Conservation (phyloP, 53 echinoderm and acorn worm species). For the Patiria pectinifera region DNA sequence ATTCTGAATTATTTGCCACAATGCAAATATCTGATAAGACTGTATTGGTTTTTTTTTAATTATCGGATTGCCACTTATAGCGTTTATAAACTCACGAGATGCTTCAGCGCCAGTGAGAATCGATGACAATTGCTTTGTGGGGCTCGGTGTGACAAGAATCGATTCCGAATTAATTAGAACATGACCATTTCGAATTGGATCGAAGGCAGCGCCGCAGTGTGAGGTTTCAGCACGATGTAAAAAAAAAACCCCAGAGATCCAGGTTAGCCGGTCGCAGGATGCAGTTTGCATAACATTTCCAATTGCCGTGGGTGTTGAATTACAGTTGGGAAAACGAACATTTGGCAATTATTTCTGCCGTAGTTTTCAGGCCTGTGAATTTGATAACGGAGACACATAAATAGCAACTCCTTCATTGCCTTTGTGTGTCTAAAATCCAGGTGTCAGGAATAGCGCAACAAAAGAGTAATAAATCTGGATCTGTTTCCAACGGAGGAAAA, state of each 20-base stretch:
- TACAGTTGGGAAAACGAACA: not conserved
- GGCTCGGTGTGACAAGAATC: not conserved
- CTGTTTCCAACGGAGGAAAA: too few species aligned
- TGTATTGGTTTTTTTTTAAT: not conserved
- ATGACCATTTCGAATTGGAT: slow-evolving; percentile 17
- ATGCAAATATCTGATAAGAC: too few species aligned
- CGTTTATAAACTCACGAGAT: not conserved
- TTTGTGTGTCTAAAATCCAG: too few species aligned
- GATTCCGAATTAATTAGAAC: slow-evolving; percentile 27
- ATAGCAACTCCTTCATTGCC: too few species aligned
- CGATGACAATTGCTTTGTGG: slow-evolving; percentile 11
- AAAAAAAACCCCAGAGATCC: not conserved
- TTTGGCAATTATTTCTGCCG: too few species aligned
- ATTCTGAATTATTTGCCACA: too few species aligned
- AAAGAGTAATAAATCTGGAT: too few species aligned
- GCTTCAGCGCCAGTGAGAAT: not conserved
- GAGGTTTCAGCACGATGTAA: not conserved
- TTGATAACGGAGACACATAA: too few species aligned
- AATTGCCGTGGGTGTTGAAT: not conserved
- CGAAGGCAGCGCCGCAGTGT: not conserved
- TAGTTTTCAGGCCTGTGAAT: too few species aligned
- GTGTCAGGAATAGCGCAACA: too few species aligned
- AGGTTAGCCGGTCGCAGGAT: not conserved
- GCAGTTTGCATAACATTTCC: not conserved
- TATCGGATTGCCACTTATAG: not conserved